phyloP scores from a whole-genome alignment of 2,888 invertebrate genomes.

The Octodonta nipae region DNA sequence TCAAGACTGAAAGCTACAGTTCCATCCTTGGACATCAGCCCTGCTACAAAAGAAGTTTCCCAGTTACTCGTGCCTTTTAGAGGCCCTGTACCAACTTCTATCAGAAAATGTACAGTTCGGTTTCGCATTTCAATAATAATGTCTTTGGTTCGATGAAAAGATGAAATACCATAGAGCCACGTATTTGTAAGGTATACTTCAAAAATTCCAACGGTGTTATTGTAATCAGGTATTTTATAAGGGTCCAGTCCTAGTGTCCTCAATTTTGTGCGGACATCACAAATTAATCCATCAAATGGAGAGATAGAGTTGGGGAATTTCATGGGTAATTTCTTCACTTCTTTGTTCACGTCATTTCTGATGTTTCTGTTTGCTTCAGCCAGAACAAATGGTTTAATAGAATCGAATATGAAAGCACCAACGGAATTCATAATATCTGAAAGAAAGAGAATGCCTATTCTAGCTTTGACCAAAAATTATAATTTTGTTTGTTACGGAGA shows the following conservation, averaged over 20 bases:
- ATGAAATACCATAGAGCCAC: slow-evolving; percentile 65
- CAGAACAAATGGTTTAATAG: slow-evolving; percentile 72
- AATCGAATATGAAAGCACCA: slow-evolving; percentile 70
- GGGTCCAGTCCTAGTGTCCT: slow-evolving; percentile 58
- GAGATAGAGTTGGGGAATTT: slow-evolving; percentile 75
- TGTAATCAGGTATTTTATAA: slow-evolving; percentile 57
- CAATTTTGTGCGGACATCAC: slow-evolving; percentile 59
- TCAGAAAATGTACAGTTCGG: slow-evolving; percentile 49
- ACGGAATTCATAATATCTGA: slow-evolving; percentile 63
- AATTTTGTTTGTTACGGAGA: too few species aligned
- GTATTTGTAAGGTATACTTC: slow-evolving; percentile 58
- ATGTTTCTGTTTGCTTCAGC: slow-evolving; percentile 64
- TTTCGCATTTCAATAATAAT: slow-evolving; percentile 60
- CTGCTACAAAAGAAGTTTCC: slow-evolving; percentile 57
- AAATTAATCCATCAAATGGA: slow-evolving; percentile 70
- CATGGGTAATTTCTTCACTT: slow-evolving; percentile 56
- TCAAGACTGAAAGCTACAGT: slow-evolving; percentile 67
- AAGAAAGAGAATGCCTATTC: too few species aligned
- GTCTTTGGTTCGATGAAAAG: slow-evolving; percentile 70
- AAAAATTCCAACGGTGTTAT: slow-evolving; percentile 56
- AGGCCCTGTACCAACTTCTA: slow-evolving; percentile 69
- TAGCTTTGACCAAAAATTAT: too few species aligned
- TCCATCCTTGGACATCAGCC: slow-evolving; percentile 55
- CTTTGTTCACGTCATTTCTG: slow-evolving; percentile 57
- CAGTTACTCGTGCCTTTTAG: slow-evolving; percentile 65